Evolutionary conservation across 2,888 invertebrate genomes (phyloP).

Genomic region (Cephus pulcher): DNA sequence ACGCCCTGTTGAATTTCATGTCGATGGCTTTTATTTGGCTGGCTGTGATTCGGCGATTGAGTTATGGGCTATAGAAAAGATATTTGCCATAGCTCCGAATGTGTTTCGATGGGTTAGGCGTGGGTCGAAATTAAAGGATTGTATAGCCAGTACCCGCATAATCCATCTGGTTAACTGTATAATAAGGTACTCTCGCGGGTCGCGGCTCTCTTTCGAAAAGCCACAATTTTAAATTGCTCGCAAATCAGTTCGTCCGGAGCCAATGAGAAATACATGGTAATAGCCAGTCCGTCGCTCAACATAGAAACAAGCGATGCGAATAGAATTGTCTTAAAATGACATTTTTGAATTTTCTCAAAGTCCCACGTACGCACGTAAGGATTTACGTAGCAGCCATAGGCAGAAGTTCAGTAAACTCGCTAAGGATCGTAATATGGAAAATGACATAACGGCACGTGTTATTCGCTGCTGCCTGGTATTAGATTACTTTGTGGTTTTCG

Average conservation of each 20-base stretch:
- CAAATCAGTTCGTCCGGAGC: not conserved
- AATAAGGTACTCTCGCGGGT: constrained; percentile 9
- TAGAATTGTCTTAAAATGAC: not conserved
- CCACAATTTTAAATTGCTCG: not conserved
- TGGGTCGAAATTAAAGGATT: constrained; percentile 21
- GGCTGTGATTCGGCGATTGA: not conserved
- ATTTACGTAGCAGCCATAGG: not conserved
- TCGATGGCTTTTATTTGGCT: not conserved
- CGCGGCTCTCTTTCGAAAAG: not conserved
- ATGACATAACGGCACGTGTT: not conserved
- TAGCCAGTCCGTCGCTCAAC: not conserved
- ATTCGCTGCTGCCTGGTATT: not conserved
- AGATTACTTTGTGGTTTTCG: not conserved
- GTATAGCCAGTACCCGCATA: constrained; percentile 23
- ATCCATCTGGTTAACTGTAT: constrained; percentile 15
- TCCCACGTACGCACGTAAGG: not conserved
- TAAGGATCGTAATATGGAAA: not conserved
- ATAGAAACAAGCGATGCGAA: not conserved
- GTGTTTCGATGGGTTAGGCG: constrained; percentile 1
- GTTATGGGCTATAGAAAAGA: not conserved
- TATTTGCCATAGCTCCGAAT: not conserved
- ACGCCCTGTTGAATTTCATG: not conserved
- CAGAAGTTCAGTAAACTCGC: not conserved
- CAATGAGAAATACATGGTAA: not conserved
- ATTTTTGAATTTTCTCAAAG: not conserved